Evolutionary conservation across 1,140 invertebrate species (phyloP).

Genomic region (Carposina sasakii): DNA sequence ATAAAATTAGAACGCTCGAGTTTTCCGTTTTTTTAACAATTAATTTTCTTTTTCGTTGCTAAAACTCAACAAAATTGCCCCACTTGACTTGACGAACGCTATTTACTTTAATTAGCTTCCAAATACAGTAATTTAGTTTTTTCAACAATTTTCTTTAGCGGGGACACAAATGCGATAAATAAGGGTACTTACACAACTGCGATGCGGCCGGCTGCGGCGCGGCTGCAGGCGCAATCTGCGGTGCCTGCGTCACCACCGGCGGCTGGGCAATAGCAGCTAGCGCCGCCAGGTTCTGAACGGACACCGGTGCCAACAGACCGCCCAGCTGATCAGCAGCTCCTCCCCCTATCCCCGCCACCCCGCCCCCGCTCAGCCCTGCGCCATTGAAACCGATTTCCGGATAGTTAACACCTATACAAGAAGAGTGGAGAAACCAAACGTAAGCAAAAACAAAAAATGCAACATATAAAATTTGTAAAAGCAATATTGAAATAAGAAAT

Average conservation of each 20-base stretch:
- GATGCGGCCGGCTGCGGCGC: slow-evolving; percentile 65
- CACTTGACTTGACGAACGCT: too few relatives aligned
- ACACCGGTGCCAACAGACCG: slow-evolving; percentile 83
- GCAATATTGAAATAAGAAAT: too few relatives aligned
- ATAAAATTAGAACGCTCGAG: too few relatives aligned
- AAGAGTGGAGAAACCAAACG: slow-evolving; percentile 7
- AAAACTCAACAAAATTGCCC: too few relatives aligned
- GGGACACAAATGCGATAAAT: too few relatives aligned
- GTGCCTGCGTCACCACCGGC: slow-evolving; percentile 70
- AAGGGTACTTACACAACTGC: slow-evolving; percentile 68
- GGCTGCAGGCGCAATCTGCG: slow-evolving; percentile 70
- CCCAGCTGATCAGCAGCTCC: slow-evolving; percentile 70
- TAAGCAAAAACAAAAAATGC: not conserved
- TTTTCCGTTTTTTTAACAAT: too few relatives aligned
- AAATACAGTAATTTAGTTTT: too few relatives aligned
- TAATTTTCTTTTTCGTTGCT: too few relatives aligned
- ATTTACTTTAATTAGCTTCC: too few relatives aligned
- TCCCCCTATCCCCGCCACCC: slow-evolving; percentile 33
- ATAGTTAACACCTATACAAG: slow-evolving; percentile 62
- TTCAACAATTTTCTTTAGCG: too few relatives aligned
- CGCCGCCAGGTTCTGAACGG: slow-evolving; percentile 91
- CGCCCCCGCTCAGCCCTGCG: slow-evolving; percentile 69
- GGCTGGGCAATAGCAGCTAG: slow-evolving; percentile 89
- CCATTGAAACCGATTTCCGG: slow-evolving; percentile 68
- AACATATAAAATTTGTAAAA: not conserved